These are phyloP conservation scores for Crocidura indochinensis DNA, from an alignment of 2,797 vertebrate genomes.

Conservation along the genomic window DNA sequence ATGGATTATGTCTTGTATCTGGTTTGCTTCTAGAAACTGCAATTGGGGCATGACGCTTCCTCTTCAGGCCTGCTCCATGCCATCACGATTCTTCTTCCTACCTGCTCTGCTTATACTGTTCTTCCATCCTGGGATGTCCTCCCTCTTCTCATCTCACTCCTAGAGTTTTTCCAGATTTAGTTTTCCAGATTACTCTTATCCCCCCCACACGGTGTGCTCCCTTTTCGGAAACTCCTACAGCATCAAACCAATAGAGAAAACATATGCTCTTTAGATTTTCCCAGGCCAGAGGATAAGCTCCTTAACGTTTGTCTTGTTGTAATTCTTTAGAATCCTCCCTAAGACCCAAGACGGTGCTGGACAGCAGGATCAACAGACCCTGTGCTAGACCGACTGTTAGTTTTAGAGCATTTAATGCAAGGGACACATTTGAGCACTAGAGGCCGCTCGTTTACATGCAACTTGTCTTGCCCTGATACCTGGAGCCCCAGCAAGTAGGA, in stretches of 20 bases:
- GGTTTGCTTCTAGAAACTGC: too few species aligned
- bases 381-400: neutral
- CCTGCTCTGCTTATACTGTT: neutral
- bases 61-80: neutral
- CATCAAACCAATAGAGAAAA: conserved; percentile 55
- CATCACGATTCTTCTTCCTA: neutral
- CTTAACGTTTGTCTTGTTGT: conserved; percentile 26
- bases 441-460: conserved; percentile 71
- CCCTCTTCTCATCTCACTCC: conserved; percentile 10
- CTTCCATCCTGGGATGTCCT: neutral
- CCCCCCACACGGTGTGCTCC: neutral
- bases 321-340: conserved; percentile 28
- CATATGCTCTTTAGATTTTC: conserved; percentile 51
- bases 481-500: conserved; percentile 83
- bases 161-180: neutral
- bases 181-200: conserved; percentile 19
- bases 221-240: conserved; percentile 3
- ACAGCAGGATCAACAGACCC: neutral
- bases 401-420: neutral
- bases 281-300: neutral
- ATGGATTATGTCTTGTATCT: too few species aligned
- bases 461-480: conserved; percentile 56
- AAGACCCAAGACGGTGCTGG: neutral
- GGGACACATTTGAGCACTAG: conserved; percentile 61
- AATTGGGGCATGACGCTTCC: fast-evolving